These are phyloP conservation scores for Alexandromys fortis DNA, from an alignment of 2,113 vertebrate species.

Conservation along the genomic window DNA sequence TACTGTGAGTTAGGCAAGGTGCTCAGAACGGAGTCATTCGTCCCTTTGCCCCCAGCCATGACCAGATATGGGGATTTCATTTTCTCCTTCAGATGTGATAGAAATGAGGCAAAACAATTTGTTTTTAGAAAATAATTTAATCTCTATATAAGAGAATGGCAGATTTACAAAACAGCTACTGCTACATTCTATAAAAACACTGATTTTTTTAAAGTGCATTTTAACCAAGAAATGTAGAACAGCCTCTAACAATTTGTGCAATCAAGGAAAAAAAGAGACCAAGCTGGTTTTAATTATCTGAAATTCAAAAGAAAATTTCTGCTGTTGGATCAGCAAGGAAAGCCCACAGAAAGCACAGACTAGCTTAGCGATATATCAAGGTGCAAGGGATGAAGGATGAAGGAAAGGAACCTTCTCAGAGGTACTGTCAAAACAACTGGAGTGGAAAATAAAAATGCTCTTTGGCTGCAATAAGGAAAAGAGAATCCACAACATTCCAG, in stretches of 20 bases:
- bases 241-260: not conserved
- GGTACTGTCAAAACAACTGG: not conserved
- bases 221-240: not conserved
- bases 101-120: not conserved
- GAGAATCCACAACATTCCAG: not conserved
- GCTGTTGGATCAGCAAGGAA: not conserved
- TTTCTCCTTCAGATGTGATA: not conserved
- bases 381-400: not conserved
- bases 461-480: not conserved
- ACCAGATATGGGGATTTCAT: not conserved
- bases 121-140: constrained; percentile 2
- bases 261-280: not conserved
- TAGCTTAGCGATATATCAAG: not conserved
- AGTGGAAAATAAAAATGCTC: not conserved
- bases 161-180: not conserved
- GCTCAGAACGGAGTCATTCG: not conserved
- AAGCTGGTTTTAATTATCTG: not conserved
- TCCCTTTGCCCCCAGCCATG: not conserved
- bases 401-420: not conserved
- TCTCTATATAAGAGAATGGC: not conserved
- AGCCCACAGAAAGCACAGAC: not conserved
- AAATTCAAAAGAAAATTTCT: constrained; percentile 24
- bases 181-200: not conserved
- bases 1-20: not conserved
- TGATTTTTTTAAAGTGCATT: not conserved